phyloP scores from a whole-genome alignment of 2,888 invertebrate species.

The Entomobrya proxima region DNA sequence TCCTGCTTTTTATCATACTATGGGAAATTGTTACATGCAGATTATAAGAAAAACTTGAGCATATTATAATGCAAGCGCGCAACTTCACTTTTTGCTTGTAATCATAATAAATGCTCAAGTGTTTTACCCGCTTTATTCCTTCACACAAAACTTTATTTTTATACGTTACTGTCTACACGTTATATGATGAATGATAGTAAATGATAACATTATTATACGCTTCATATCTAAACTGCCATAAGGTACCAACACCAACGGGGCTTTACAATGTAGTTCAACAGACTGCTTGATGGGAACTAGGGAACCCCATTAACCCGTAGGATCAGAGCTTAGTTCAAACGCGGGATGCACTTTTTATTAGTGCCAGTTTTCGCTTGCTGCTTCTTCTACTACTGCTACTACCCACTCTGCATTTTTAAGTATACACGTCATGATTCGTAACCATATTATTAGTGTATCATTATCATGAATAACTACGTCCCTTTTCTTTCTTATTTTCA shows the following conservation, averaged over 20 bases:
- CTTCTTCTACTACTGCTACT: neutral
- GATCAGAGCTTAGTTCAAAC: constrained; percentile 15
- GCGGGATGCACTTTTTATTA: constrained; percentile 4
- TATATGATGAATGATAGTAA: no score
- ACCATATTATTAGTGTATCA: neutral
- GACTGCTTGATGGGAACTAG: constrained; percentile 69
- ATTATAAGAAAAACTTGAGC: neutral
- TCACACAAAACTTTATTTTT: no score
- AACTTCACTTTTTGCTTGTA: neutral
- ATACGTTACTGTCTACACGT: no score
- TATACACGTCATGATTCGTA: neutral
- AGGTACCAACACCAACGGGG: no score
- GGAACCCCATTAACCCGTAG: constrained; percentile 70
- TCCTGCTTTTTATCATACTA: neutral
- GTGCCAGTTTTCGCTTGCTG: no score
- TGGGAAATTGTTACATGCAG: constrained; percentile 57
- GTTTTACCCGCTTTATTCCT: no score
- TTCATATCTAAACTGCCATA: no score
- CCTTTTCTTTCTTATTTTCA: constrained; percentile 60
- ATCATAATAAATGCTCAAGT: no score
- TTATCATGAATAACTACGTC: constrained; percentile 1
- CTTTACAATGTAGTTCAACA: constrained; percentile 73
- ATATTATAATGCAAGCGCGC: neutral
- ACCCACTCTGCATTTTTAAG: neutral
- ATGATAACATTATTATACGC: no score